Percentiles rank a stretch among this genome's conserved stretches.
Evolutionary conservation across 2,888 invertebrate genomes (phyloP).

Genomic region (Drosophila austrosaltans): DNA sequence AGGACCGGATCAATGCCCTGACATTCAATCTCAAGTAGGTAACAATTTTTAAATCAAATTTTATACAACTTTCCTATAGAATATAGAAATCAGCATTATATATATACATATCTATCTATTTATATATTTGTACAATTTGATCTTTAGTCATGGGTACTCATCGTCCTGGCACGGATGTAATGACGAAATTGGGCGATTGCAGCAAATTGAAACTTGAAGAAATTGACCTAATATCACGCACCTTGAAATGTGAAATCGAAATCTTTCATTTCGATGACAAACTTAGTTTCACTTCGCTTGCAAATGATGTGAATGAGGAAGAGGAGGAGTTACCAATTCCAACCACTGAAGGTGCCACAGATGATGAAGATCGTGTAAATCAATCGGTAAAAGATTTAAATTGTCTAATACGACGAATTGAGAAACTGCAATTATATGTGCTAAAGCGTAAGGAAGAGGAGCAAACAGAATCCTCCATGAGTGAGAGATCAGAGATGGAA

Average conservation of each 20-base stretch:
- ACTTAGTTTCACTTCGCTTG: slow-evolving; percentile 42
- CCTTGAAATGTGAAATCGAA: slow-evolving; percentile 40
- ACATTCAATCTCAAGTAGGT: background rate
- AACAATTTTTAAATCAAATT: background rate
- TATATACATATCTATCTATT: background rate
- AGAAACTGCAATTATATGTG: slow-evolving; percentile 44
- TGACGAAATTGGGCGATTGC: slow-evolving; percentile 27
- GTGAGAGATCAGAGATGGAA: too few species aligned
- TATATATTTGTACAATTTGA: background rate
- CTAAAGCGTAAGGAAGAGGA: background rate
- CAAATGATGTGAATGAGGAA: slow-evolving; percentile 29
- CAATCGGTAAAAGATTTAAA: slow-evolving; percentile 33
- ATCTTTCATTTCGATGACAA: slow-evolving; percentile 53
- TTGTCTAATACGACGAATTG: slow-evolving; percentile 50
- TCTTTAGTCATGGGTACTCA: background rate
- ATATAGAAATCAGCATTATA: background rate
- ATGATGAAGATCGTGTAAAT: slow-evolving; percentile 39
- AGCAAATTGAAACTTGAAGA: slow-evolving; percentile 25
- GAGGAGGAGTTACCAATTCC: background rate
- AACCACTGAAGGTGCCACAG: slow-evolving; percentile 27
- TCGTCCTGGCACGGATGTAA: background rate
- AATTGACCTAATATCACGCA: slow-evolving; percentile 47
- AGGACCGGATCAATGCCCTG: slow-evolving; percentile 50
- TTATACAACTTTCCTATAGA: too few species aligned
- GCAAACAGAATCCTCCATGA: background rate